These are phyloP conservation scores for Laticauda laticaudata DNA, from an alignment of 2,113 vertebrate species.

Conservation along the genomic window DNA sequence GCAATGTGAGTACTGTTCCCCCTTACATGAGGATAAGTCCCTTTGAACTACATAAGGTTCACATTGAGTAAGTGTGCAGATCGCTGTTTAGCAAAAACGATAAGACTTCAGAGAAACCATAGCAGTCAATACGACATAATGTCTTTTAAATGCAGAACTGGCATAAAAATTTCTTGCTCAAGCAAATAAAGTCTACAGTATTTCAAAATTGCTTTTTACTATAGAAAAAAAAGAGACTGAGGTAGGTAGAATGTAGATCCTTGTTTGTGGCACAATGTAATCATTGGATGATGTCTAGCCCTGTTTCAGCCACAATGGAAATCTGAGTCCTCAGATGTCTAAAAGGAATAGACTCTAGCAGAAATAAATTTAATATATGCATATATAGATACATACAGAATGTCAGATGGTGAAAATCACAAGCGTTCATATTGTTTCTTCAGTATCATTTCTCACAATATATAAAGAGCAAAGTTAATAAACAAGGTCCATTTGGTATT, in stretches of 20 bases:
- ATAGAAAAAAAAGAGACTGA: constrained; percentile 14
- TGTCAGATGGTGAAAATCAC: constrained; percentile 22
- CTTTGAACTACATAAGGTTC: background rate
- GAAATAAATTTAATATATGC: constrained; percentile 32
- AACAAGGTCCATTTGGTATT: background rate
- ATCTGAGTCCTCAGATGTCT: constrained; percentile 50
- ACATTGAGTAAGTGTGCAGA: background rate
- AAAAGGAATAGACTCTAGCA: constrained; percentile 42
- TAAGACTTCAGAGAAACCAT: background rate
- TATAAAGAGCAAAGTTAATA: background rate
- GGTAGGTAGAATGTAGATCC: constrained; percentile 40
- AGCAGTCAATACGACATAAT: background rate
- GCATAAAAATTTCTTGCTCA: constrained; percentile 41
- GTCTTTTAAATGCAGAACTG: background rate
- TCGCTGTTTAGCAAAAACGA: constrained; percentile 25
- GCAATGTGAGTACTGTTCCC: background rate
- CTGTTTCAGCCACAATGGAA: constrained; percentile 48
- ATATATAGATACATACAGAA: constrained; percentile 22
- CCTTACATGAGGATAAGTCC: background rate
- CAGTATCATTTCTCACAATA: background rate
- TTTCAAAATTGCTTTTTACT: constrained; percentile 61
- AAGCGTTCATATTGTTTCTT: background rate
- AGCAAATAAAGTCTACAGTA: constrained; percentile 32
- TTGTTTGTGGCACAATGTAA: constrained; percentile 51
- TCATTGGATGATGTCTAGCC: constrained; percentile 35